These are phyloP conservation scores for Artibeus jamaicensis DNA, from an alignment of 2,797 vertebrate species.

Conservation along the genomic window DNA sequence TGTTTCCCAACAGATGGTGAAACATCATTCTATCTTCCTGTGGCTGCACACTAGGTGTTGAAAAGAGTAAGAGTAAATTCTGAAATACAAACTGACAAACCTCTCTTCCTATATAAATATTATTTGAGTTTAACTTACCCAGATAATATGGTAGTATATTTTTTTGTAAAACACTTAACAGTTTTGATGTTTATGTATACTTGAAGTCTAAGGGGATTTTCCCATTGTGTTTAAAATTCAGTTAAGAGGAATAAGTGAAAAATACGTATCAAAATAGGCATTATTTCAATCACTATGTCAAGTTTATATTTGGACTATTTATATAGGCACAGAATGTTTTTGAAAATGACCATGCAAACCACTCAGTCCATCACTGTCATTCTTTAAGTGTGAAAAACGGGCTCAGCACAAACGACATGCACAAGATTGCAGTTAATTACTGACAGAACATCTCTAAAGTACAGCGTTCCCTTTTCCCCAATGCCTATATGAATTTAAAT, in stretches of 20 bases:
- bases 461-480: neutral
- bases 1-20: slow-evolving; percentile 10
- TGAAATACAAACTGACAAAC: slow-evolving; percentile 12
- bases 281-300: neutral
- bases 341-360: neutral
- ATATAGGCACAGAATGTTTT: neutral
- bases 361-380: neutral
- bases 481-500: neutral
- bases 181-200: neutral
- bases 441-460: neutral
- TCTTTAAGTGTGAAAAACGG: neutral
- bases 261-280: neutral
- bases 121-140: slow-evolving; percentile 33
- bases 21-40: slow-evolving; percentile 20
- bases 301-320: neutral
- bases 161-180: neutral
- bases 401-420: neutral
- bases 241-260: neutral
- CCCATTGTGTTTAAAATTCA: neutral
- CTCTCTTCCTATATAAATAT: slow-evolving; percentile 37
- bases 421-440: neutral
- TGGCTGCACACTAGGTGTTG: neutral
- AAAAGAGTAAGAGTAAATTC: slow-evolving; percentile 3
- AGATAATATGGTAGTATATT: neutral
- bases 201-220: neutral